These are phyloP conservation scores for Thamnophis sirtalis DNA, from an alignment of 2,113 vertebrate species.

Conservation along the genomic window DNA sequence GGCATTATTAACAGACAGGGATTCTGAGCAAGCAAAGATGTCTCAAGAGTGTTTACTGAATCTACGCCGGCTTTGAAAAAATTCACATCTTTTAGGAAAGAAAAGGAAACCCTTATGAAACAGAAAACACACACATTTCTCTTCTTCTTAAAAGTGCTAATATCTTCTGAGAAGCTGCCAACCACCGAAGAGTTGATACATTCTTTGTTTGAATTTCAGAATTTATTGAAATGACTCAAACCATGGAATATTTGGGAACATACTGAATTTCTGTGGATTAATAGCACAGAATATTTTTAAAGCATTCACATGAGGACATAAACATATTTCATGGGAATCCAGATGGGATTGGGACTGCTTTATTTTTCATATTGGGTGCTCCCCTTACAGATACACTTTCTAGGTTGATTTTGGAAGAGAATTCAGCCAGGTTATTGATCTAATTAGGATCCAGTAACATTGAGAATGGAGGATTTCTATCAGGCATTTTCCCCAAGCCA, in stretches of 20 bases:
- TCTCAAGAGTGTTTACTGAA: constrained; percentile 60
- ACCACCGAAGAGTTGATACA: neutral
- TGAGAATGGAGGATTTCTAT: neutral
- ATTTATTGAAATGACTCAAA: neutral
- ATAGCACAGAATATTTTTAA: neutral
- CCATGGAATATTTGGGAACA: neutral
- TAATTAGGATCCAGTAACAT: neutral
- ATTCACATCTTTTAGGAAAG: constrained; percentile 55
- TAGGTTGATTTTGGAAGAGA: neutral
- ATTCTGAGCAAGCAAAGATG: constrained; percentile 60
- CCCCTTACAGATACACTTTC: neutral
- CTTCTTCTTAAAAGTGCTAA: constrained; percentile 30
- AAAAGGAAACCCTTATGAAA: constrained; percentile 39
- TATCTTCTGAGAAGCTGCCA: neutral
- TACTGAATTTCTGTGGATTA: neutral
- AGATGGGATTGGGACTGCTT: neutral
- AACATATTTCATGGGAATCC: neutral
- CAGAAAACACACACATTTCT: constrained; percentile 24
- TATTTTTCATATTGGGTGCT: neutral
- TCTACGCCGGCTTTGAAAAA: constrained; percentile 58
- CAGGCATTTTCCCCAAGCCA: neutral
- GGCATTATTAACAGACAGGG: constrained; percentile 71
- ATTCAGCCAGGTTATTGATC: too few relatives aligned
- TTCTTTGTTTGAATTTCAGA: neutral
- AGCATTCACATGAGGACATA: neutral